Conservation (phyloP, 2,888 invertebrate genomes). For the Eupithecia insigniata region DNA sequence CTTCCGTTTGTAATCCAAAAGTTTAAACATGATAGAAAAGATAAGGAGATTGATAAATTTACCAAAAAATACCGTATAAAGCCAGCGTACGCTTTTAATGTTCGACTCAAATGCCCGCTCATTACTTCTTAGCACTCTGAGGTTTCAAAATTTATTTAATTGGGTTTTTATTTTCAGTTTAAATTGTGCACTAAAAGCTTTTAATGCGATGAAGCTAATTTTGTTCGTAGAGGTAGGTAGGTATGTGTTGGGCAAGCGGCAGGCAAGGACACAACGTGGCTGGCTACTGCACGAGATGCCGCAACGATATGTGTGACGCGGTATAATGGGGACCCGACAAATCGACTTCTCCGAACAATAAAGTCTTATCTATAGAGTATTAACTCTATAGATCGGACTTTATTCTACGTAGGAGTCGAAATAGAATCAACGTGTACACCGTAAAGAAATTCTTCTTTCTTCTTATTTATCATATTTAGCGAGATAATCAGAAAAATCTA, state of each 20-base stretch:
- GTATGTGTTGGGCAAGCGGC: constrained; percentile 72
- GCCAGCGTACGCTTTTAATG: constrained; percentile 1
- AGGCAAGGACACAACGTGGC: constrained; percentile 72
- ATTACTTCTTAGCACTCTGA: constrained; percentile 34
- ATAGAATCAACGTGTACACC: background rate
- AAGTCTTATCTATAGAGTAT: no score
- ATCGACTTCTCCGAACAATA: no score
- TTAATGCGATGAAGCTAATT: constrained; percentile 64
- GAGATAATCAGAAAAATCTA: background rate
- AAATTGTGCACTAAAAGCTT: constrained; percentile 65
- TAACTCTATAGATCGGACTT: no score
- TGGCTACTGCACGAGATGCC: constrained; percentile 47
- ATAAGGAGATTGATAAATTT: background rate
- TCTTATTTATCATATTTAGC: background rate
- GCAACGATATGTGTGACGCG: constrained; percentile 47
- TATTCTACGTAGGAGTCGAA: no score
- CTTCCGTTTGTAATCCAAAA: background rate
- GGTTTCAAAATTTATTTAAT: constrained; percentile 67
- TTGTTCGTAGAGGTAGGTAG: constrained; percentile 26
- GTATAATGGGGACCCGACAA: constrained; percentile 21
- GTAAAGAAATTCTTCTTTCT: no score
- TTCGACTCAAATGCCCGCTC: constrained; percentile 25
- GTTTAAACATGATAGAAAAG: background rate
- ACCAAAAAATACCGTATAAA: constrained; percentile 2
- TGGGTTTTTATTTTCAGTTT: constrained; percentile 67